Conservation (phyloP, 2,113 vertebrate species). For the Passer domesticus region DNA sequence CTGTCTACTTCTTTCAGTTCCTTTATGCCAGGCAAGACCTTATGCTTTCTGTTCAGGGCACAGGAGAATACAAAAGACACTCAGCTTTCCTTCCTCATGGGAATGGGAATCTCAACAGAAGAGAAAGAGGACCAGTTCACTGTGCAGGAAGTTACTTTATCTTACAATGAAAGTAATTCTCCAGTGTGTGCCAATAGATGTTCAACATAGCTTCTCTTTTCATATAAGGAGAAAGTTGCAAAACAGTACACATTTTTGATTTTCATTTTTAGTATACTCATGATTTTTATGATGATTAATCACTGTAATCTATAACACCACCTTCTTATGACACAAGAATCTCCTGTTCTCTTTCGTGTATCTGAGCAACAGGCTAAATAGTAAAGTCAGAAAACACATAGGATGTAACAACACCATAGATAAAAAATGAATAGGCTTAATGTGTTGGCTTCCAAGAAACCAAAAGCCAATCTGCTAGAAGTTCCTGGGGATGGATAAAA, state of each 20-base stretch:
- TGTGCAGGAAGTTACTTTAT: constrained; percentile 31
- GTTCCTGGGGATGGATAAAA: neutral
- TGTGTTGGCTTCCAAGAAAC: neutral
- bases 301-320: neutral
- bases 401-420: fast-evolving
- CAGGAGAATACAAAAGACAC: constrained; percentile 26
- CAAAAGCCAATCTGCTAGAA: neutral
- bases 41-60: constrained; percentile 39
- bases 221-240: neutral
- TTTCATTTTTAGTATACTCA: neutral
- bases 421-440: neutral
- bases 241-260: neutral
- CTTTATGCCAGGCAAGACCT: constrained; percentile 32
- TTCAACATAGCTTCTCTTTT: neutral
- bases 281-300: neutral
- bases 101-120: constrained; percentile 38
- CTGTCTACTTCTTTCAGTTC: constrained; percentile 41
- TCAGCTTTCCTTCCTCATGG: constrained; percentile 46
- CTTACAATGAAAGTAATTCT: constrained; percentile 2
- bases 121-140: neutral
- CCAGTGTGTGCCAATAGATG: neutral
- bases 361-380: neutral
- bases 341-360: neutral
- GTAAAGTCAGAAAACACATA: neutral
- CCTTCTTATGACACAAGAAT: neutral